Percentiles rank a stretch among this genome's conserved stretches.
Conservation (phyloP, 2,797 vertebrate genomes). For the Tinamus major region DNA sequence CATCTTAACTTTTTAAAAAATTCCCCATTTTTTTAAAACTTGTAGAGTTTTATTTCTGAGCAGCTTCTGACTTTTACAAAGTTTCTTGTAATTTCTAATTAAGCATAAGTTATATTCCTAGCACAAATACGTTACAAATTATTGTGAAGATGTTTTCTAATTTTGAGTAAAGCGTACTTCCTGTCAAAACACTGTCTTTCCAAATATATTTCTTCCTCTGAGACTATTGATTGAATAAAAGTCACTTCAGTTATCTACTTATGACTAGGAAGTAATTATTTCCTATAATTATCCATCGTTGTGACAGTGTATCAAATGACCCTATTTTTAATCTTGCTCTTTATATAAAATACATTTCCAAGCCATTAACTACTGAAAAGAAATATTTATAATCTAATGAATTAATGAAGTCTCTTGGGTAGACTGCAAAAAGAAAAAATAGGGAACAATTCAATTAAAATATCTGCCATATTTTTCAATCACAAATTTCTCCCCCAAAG, state of each 20-base stretch:
- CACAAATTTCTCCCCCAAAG: not conserved
- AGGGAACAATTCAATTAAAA: not conserved
- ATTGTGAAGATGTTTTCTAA: not conserved
- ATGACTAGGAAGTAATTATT: not conserved
- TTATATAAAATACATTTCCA: slow-evolving; percentile 10
- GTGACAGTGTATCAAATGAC: not conserved
- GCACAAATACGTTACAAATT: not conserved
- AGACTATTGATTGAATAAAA: not conserved
- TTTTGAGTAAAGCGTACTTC: slow-evolving; percentile 7
- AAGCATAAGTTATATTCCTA: not conserved
- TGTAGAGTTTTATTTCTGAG: not conserved
- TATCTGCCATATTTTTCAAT: not conserved
- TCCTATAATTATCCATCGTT: slow-evolving; percentile 21
- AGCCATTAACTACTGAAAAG: not conserved
- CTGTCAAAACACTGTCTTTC: not conserved
- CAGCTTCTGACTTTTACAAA: not conserved
- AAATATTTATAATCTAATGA: not conserved
- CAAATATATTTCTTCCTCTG: not conserved
- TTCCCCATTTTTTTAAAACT: not conserved
- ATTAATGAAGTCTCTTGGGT: not conserved
- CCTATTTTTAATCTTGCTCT: not conserved
- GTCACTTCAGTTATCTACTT: slow-evolving; percentile 7
- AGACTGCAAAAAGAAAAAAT: not conserved
- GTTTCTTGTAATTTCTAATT: not conserved
- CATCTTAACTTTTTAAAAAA: not conserved